These are phyloP conservation scores for Siphamia tubifer DNA, from an alignment of 2,113 vertebrate genomes.

Conservation along the genomic window DNA sequence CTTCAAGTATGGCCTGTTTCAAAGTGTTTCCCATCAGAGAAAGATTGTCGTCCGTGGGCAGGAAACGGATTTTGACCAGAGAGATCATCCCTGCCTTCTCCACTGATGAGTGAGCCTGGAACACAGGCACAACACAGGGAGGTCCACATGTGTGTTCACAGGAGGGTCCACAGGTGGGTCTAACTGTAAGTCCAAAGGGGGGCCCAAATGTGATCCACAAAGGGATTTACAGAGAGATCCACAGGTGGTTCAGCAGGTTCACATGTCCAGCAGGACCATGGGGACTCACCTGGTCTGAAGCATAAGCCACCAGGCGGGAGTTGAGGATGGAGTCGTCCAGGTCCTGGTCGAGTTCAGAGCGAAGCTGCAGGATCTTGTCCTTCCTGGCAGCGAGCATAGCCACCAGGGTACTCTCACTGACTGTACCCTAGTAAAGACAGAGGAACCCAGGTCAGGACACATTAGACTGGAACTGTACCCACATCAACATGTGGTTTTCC, in stretches of 20 bases:
- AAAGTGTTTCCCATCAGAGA: constrained; percentile 89
- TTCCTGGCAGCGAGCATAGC: constrained; percentile 92
- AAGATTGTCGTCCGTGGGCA: constrained; percentile 88
- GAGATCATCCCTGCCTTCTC: constrained; percentile 95
- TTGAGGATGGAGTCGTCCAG: constrained; percentile 87
- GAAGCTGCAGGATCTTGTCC: constrained; percentile 88
- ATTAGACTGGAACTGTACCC: too few relatives aligned
- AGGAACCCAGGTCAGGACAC: neutral
- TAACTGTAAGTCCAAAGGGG: too few relatives aligned
- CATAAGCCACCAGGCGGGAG: constrained; percentile 88
- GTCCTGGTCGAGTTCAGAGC: constrained; percentile 78
- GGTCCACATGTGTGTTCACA: too few relatives aligned
- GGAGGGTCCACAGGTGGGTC: too few relatives aligned
- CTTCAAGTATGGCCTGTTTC: constrained; percentile 87
- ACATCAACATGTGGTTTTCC: too few relatives aligned
- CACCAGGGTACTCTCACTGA: constrained; percentile 93
- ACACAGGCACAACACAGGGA: neutral
- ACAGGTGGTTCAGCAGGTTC: too few relatives aligned
- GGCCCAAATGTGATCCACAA: too few relatives aligned
- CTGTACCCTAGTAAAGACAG: constrained; percentile 89
- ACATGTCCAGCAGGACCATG: neutral
- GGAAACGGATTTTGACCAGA: constrained; percentile 90
- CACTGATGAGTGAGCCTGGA: constrained; percentile 94
- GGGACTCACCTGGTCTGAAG: constrained; percentile 89
- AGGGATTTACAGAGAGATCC: too few relatives aligned